Evolutionary conservation across 1,140 invertebrate species (phyloP), one percentile per base, ranked within the genome.

Genomic region (Papilio machaon): DNA sequence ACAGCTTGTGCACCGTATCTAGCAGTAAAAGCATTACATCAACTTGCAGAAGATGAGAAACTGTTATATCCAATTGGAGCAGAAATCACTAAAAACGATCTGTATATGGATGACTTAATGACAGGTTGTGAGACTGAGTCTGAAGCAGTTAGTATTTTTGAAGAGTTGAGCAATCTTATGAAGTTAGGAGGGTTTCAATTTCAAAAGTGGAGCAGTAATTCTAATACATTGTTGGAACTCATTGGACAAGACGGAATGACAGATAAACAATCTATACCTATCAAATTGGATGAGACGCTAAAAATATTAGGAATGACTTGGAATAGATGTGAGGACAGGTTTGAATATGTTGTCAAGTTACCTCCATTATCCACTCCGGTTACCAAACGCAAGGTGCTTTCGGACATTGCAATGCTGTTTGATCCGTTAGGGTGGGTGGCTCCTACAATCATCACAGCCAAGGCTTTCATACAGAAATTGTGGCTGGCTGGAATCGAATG

Each of bases 41-140:
- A 89, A 87, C 80, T 89, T 3, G 88, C 85, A 2, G 80, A 35
- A 64, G 90, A 91, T 77, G 82, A 86, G 80, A 82, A 54, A 38
- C 7, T 35, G 0, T 76, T 79, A 0, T 90, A 82, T 88, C 88
- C 92, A 47, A n/a, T 64, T 15, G 88, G 85, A 52, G 78, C 84
- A n/a, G 80, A 86, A 81, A 81, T 85, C 38, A 85, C 92, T 8
- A 10, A 74, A 60, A 80, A 81, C 23, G 89, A 93, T 84, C 94
- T 93, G 83, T 95, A 95, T 83, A 90, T 95, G 1, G 95, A 95
- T 76, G 93, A 95, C 82, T 46, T 93, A 3, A 75, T 95, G 15
- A 85, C 88, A n/a, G 94, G 94, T 49, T 85, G 85, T 15, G 82
- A 91, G 74, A 76, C 49, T 17, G 49, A 52, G 11, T 52, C 49